Evolutionary conservation across 2,888 invertebrate species (phyloP), one percentile per base, ranked within the genome.

Genomic region (Phaedon cochleariae): DNA sequence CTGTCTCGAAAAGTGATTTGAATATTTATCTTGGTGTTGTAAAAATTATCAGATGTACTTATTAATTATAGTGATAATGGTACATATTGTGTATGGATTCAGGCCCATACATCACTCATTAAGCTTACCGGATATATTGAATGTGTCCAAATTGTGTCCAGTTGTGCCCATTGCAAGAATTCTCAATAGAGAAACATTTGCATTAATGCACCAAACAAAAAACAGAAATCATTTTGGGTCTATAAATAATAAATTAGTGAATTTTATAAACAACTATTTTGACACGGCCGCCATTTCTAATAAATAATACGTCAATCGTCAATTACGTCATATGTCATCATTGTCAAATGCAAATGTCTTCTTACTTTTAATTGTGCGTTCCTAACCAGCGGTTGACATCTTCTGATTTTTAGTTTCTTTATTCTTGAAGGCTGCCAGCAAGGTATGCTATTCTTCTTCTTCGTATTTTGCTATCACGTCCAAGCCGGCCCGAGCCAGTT

Each of bases 101-200:
- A 9, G 9, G 3, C 4, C 41, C 12, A n/a, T n/a, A 15, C 7
- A 41, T n/a, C 12, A 34, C 2, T 12, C 2, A 34, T 34, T 34
- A 34, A 46, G 67, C 73, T 67, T 73, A 82, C 82, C 81, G 69
- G 80, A 75, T 71, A 80, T 76, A 69, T 80, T 81, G 70, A 81
- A 82, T 31, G 79, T 74, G 69, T 82, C 82, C 70, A 81, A 74
- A 64, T 73, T 77, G 70, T 81, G 81, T 68, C 77, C 80, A 64
- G 79, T 74, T 69, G 81, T 78, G 69, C 81, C 82, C 83, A 83
- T 82, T 66, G 72, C 74, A 64, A 22, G 52, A 46, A 49, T 60
- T 20, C 26, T 60, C 45, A 54, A 59, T 26, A 17, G 29, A 22
- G 29, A 15, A 53, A 45, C 46, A 53, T 46, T 61, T 29, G 20